Percentiles rank a stretch among this genome's conserved stretches.
Conservation (phyloP, 1,140 invertebrate species). For the Leptoteleia sp. region DNA sequence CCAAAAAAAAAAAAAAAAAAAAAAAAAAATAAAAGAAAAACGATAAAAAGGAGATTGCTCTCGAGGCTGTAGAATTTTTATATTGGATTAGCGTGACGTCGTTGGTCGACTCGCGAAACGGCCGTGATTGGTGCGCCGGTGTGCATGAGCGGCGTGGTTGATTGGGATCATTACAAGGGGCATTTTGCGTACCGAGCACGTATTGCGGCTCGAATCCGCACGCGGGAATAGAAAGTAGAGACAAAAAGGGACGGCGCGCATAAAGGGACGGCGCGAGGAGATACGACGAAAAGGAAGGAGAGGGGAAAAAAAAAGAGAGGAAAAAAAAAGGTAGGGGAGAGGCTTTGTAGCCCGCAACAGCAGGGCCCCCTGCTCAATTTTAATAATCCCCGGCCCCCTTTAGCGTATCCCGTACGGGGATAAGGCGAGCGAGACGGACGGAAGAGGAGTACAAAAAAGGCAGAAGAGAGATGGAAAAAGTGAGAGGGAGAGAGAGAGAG, state of each 20-base stretch:
- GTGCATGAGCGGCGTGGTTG: conserved; percentile 71
- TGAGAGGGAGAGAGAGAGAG: background rate
- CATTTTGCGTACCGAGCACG: conserved; percentile 76
- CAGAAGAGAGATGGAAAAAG: conserved; percentile 32
- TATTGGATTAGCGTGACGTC: conserved; percentile 62
- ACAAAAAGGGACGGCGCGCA: conserved; percentile 51
- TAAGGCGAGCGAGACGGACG: conserved; percentile 59
- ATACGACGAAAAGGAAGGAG: conserved; percentile 7
- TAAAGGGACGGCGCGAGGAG: conserved; percentile 39
- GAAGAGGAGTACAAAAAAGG: conserved; percentile 24
- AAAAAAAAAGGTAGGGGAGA: conserved; percentile 35
- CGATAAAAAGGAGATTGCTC: no score
- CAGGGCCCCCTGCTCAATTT: conserved; percentile 72
- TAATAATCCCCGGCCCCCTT: conserved; percentile 77
- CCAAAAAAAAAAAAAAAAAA: no score
- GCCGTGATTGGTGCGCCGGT: conserved; percentile 69
- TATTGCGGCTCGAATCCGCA: conserved; percentile 72
- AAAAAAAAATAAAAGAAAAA: no score
- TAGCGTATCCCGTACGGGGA: conserved; percentile 71
- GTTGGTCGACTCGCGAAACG: conserved; percentile 67
- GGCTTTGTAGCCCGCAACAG: conserved; percentile 71
- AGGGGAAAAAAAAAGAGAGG: background rate
- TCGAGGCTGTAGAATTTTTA: conserved; percentile 53
- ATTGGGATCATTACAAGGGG: conserved; percentile 78
- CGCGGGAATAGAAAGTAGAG: conserved; percentile 70